phyloP scores from a whole-genome alignment of 1,140 invertebrate genomes.

The Manduca sexta region DNA sequence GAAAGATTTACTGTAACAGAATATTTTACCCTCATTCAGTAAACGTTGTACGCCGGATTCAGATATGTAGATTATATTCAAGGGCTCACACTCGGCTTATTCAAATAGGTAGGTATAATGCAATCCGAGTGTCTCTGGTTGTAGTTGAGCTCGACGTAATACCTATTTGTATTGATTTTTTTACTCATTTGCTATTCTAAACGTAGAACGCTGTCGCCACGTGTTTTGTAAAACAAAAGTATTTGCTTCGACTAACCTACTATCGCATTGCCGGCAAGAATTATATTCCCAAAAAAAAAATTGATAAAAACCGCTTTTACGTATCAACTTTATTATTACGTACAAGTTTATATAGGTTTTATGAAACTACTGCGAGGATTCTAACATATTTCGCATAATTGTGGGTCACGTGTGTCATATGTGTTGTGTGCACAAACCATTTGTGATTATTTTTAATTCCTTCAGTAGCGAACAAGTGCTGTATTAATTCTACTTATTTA shows the following conservation, averaged over 20 bases:
- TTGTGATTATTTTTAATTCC: too few relatives aligned
- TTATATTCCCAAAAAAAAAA: too few relatives aligned
- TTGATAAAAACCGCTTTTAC: too few relatives aligned
- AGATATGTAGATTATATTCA: constrained; percentile 10
- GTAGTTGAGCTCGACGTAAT: constrained; percentile 10
- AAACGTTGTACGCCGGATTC: constrained; percentile 4
- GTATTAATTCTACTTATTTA: too few relatives aligned
- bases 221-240: constrained; percentile 16
- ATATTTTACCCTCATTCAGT: not conserved
- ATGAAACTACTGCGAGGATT: too few relatives aligned
- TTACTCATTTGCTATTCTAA: constrained; percentile 19
- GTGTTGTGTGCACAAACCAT: too few relatives aligned
- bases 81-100: constrained; percentile 4
- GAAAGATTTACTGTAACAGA: not conserved
- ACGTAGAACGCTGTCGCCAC: constrained; percentile 7
- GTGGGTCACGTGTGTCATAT: too few relatives aligned
- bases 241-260: not conserved
- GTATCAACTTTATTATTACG: too few relatives aligned
- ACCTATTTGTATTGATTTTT: constrained; percentile 12
- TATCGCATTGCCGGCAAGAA: too few relatives aligned
- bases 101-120: constrained; percentile 5
- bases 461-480: too few relatives aligned
- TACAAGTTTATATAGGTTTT: too few relatives aligned
- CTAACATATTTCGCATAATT: too few relatives aligned
- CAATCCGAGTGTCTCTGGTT: constrained; percentile 10